A percentile compares a stretch with the other conserved stretches of the same genome.
phyloP scores from a whole-genome alignment of 2,888 invertebrate species.

The Mythimna impura region DNA sequence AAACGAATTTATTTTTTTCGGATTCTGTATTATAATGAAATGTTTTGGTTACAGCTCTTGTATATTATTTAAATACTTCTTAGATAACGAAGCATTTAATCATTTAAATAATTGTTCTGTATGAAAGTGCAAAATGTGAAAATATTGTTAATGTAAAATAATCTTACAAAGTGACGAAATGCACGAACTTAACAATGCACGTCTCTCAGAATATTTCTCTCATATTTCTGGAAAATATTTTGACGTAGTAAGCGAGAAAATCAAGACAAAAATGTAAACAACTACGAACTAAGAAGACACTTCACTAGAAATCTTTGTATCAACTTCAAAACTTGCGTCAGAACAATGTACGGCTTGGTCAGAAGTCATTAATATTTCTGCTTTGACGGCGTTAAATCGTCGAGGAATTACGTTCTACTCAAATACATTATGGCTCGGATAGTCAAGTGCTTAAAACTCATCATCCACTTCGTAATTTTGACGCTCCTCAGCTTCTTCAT shows the following conservation, averaged over 20 bases:
- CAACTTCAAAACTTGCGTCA: constrained; percentile 14
- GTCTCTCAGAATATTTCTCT: constrained; percentile 5
- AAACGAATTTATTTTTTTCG: constrained; percentile 71
- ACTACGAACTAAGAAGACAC: not conserved
- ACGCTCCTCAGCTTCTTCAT: constrained; percentile 60
- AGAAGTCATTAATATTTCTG: constrained; percentile 3
- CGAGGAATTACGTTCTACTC: not conserved
- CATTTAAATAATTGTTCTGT: constrained; percentile 1
- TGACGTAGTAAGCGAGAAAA: constrained; percentile 23
- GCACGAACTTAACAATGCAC: constrained; percentile 8
- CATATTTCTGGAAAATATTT: constrained; percentile 36
- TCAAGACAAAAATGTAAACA: constrained; percentile 39
- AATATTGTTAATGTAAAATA: constrained; percentile 18
- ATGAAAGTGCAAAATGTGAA: constrained; percentile 1
- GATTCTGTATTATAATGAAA: constrained; percentile 30
- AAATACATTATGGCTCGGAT: constrained; percentile 64
- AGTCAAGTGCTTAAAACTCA: constrained; percentile 62
- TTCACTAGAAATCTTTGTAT: constrained; percentile 37
- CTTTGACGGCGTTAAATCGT: not conserved
- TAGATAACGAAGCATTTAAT: not conserved
- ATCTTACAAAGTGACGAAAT: constrained; percentile 34
- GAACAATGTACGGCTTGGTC: constrained; percentile 21
- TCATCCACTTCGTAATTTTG: constrained; percentile 63
- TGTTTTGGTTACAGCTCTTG: not conserved
- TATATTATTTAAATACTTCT: constrained; percentile 16